Evolutionary conservation across 23 tunicate species (phyloP).

Genomic region (Oikopleura dioica): DNA sequence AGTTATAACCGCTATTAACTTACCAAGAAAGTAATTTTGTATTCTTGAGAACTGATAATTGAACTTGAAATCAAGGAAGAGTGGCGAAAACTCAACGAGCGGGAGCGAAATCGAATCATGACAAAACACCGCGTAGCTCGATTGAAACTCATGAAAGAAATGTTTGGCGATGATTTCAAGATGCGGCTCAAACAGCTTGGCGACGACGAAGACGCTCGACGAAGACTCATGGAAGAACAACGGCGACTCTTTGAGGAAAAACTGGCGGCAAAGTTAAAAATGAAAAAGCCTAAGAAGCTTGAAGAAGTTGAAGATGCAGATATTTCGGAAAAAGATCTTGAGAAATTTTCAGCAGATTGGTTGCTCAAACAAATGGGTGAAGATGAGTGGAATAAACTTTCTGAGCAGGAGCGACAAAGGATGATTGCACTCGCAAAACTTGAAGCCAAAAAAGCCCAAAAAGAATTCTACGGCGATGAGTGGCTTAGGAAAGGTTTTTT

Average conservation of each 20-base stretch:
- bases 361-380: not conserved
- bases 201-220: not conserved
- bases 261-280: too few relatives aligned
- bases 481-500: not conserved
- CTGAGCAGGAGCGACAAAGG: not conserved
- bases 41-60: too few relatives aligned
- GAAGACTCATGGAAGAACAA: not conserved
- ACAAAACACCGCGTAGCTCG: too few relatives aligned
- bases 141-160: not conserved
- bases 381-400: not conserved
- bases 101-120: too few relatives aligned
- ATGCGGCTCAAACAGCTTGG: not conserved
- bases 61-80: too few relatives aligned
- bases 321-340: not conserved
- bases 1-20: too few relatives aligned
- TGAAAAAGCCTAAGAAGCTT: too few relatives aligned
- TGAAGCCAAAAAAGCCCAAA: not conserved
- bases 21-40: too few relatives aligned
- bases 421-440: not conserved
- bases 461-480: slow-evolving; percentile 7
- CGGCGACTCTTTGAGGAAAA: not conserved
- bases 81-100: not conserved
- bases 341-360: not conserved
- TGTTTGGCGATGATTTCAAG: not conserved
- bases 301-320: not conserved